Conservation (phyloP, 2,797 vertebrate species). For the Hydrophis major region DNA sequence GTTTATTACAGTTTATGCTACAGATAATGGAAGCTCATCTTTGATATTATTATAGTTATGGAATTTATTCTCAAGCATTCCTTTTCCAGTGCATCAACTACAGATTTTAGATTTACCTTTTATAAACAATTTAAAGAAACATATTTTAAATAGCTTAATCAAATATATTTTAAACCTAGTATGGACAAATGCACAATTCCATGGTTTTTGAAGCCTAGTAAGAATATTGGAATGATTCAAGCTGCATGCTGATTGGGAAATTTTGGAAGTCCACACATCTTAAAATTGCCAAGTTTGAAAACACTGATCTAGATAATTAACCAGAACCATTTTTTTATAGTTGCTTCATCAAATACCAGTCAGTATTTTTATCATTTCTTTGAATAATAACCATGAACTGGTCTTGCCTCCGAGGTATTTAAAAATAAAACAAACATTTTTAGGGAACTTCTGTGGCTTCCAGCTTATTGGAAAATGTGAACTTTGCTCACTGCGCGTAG, state of each 20-base stretch:
- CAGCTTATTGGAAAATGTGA: fast-evolving
- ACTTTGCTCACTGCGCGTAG: background rate
- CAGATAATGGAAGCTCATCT: background rate
- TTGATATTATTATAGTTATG: background rate
- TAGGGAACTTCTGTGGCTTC: background rate
- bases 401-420: background rate
- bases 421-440: background rate
- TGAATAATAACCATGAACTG: background rate
- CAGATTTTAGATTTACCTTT: background rate
- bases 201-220: background rate
- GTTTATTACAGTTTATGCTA: background rate
- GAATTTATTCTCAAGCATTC: background rate
- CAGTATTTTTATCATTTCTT: background rate
- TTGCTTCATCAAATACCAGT: background rate
- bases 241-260: background rate
- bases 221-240: background rate
- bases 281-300: background rate
- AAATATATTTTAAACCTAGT: background rate
- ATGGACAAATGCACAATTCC: background rate
- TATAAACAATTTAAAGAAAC: background rate
- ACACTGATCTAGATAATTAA: background rate
- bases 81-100: background rate
- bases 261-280: background rate
- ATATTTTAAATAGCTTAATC: background rate
- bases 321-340: background rate